Conservation (phyloP, 2,113 vertebrate genomes). For the Phalacrocorax aristotelis region DNA sequence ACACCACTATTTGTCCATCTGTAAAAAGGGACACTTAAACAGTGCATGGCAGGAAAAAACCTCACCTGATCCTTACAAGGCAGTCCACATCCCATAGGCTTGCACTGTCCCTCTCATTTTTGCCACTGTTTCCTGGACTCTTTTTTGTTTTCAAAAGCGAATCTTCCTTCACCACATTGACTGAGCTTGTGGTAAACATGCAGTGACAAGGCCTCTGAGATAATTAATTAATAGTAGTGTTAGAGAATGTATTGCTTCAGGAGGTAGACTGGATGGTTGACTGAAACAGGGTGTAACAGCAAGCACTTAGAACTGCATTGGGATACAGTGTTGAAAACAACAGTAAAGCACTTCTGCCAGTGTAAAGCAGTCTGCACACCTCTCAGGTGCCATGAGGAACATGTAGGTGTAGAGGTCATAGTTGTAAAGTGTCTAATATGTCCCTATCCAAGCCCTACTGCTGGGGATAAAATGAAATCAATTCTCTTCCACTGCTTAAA, state of each 20-base stretch:
- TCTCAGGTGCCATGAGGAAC: not conserved
- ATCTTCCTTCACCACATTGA: not conserved
- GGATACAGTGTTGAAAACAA: not conserved
- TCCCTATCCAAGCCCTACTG: not conserved
- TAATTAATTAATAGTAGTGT: not conserved
- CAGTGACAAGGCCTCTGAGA: not conserved
- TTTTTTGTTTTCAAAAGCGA: not conserved
- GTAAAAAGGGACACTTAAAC: not conserved
- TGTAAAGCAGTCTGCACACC: not conserved
- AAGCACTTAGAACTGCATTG: not conserved
- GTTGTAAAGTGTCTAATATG: not conserved
- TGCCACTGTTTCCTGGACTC: not conserved
- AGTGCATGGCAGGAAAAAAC: not conserved
- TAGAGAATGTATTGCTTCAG: not conserved
- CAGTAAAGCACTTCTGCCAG: not conserved
- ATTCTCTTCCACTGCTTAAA: not conserved
- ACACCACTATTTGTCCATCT: not conserved
- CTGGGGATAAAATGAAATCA: not conserved
- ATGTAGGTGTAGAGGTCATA: not conserved
- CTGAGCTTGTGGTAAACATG: not conserved
- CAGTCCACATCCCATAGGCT: not conserved
- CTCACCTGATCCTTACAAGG: rapidly evolving
- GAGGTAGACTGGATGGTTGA: not conserved
- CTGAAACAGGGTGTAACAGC: not conserved
- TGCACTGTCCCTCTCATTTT: not conserved